phyloP scores from a whole-genome alignment of 2,888 invertebrate genomes.

The Conomelus anceps region DNA sequence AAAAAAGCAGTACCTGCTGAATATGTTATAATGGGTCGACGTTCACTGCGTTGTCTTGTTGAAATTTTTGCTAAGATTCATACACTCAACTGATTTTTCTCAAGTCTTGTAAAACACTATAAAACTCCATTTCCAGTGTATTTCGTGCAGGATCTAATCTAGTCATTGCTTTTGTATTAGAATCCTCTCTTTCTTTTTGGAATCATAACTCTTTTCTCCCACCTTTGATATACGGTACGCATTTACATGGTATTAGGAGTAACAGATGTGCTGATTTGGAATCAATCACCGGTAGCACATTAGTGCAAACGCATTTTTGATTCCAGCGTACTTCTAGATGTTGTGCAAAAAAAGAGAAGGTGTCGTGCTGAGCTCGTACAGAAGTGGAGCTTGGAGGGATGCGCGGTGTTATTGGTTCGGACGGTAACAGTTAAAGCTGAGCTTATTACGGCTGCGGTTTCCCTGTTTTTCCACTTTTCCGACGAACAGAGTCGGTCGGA shows the following conservation, averaged over 20 bases:
- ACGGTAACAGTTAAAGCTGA: background rate
- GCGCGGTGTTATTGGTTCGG: background rate
- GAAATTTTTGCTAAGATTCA: no score
- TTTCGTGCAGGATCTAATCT: no score
- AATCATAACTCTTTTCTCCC: background rate
- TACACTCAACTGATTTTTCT: no score
- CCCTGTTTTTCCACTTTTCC: background rate
- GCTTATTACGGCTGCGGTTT: background rate
- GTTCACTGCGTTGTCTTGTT: no score
- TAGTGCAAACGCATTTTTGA: background rate
- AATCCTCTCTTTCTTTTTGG: no score
- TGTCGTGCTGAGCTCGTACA: background rate
- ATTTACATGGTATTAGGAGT: background rate
- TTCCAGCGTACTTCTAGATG: background rate
- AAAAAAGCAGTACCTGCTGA: no score
- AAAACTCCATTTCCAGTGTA: no score
- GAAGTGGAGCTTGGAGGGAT: background rate
- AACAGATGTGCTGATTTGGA: background rate
- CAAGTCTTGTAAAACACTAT: no score
- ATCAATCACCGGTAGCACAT: background rate
- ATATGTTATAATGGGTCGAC: no score
- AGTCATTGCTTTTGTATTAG: no score
- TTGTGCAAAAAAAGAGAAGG: background rate
- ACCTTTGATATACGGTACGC: background rate
- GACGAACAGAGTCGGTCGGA: background rate